These are phyloP conservation scores for Spea hammondii DNA, from an alignment of 2,797 vertebrate species.

Conservation along the genomic window DNA sequence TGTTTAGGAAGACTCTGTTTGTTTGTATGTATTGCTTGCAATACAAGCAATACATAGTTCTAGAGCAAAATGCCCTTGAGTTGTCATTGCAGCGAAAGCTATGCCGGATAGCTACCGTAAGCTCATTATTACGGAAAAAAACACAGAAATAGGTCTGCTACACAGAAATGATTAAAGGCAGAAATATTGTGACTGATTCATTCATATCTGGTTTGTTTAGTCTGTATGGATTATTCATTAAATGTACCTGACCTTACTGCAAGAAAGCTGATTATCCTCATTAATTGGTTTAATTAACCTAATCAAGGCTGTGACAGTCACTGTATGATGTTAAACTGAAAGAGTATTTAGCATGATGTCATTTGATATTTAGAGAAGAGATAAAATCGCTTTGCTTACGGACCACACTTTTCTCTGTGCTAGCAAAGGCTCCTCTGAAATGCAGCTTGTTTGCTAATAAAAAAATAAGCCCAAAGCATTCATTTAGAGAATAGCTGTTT, in stretches of 20 bases:
- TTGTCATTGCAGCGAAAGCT: slow-evolving; percentile 29
- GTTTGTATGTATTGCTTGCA: not conserved
- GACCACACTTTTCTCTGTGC: slow-evolving; percentile 29
- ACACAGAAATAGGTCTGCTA: slow-evolving; percentile 37
- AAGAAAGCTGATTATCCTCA: slow-evolving; percentile 21
- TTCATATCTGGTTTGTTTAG: slow-evolving; percentile 31
- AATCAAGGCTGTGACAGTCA: slow-evolving; percentile 35
- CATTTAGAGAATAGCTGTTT: slow-evolving; percentile 19
- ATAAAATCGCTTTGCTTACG: slow-evolving; percentile 39
- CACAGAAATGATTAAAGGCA: slow-evolving; percentile 19
- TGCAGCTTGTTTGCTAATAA: slow-evolving; percentile 11
- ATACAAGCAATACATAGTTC: not conserved
- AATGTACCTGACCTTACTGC: slow-evolving; percentile 17
- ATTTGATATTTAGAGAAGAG: slow-evolving; percentile 39
- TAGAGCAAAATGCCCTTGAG: slow-evolving; percentile 29
- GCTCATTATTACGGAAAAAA: slow-evolving; percentile 42
- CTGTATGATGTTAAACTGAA: not conserved
- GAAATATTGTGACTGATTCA: slow-evolving; percentile 31
- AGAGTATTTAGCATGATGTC: slow-evolving; percentile 38
- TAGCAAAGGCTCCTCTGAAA: slow-evolving; percentile 39
- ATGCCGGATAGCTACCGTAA: slow-evolving; percentile 25
- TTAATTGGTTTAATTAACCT: slow-evolving; percentile 56
- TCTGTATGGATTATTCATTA: slow-evolving; percentile 40
- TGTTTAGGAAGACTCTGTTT: not conserved
- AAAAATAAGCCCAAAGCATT: slow-evolving; percentile 28